A percentile compares a stretch with the other conserved stretches of the same genome.
phyloP scores from a whole-genome alignment of 2,113 vertebrate species.

The Promerops cafer region DNA sequence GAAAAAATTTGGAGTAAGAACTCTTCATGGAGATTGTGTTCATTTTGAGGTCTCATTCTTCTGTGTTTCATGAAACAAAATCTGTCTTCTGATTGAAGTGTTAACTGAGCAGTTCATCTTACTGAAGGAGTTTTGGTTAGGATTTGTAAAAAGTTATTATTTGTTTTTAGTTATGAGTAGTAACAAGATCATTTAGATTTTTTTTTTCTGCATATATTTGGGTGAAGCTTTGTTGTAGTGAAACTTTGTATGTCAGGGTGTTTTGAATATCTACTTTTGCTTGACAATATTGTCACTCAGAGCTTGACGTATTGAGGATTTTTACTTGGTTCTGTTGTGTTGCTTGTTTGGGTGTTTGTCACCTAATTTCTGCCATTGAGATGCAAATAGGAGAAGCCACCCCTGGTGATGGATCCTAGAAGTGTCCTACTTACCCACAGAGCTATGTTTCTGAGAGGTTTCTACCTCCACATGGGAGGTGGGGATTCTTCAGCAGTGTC shows the following conservation, averaged over 20 bases:
- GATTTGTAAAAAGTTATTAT: background rate
- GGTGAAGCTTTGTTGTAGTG: background rate
- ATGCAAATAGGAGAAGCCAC: background rate
- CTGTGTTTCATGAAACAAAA: background rate
- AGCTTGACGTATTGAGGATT: background rate
- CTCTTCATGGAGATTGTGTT: background rate
- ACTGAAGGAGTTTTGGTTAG: background rate
- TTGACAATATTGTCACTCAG: background rate
- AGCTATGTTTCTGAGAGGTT: background rate
- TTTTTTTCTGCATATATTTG: background rate
- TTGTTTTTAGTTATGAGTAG: background rate
- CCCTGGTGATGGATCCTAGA: background rate
- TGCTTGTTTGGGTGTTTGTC: background rate
- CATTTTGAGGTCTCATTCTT: background rate
- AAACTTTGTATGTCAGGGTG: background rate
- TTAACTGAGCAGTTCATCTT: background rate
- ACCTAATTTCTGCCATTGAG: background rate
- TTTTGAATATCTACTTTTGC: background rate
- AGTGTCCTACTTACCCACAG: background rate
- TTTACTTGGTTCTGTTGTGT: background rate
- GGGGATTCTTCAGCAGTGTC: background rate
- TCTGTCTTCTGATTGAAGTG: background rate
- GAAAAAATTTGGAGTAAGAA: background rate
- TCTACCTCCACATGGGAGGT: background rate
- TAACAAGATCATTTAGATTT: background rate